These are phyloP conservation scores for Columba guinea DNA, from an alignment of 2,797 vertebrate species.

Conservation along the genomic window DNA sequence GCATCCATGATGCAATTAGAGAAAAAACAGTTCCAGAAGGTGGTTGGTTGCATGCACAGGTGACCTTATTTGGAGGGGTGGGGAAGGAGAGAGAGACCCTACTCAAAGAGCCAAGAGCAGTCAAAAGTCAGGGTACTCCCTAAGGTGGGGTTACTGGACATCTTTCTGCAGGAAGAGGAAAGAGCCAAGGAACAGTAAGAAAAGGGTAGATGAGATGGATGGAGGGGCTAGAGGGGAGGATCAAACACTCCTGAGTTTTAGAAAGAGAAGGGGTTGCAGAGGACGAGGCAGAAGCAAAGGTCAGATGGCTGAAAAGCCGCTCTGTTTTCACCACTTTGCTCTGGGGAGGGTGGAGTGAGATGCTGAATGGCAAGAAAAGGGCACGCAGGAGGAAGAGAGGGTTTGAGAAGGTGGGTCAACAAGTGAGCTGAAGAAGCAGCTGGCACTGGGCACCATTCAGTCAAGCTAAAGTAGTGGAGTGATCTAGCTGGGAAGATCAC, in stretches of 20 bases:
- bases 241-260: neutral
- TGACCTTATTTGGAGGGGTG: neutral
- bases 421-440: neutral
- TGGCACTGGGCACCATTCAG: neutral
- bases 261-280: neutral
- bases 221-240: neutral
- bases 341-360: neutral
- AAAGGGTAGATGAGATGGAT: neutral
- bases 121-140: neutral
- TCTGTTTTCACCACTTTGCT: neutral
- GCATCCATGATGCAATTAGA: neutral
- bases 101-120: neutral
- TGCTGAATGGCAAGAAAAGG: neutral
- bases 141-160: neutral
- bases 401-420: neutral
- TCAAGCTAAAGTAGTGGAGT: neutral
- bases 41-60: neutral
- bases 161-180: neutral
- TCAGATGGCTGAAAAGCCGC: neutral
- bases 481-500: neutral
- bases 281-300: neutral
- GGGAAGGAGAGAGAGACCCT: neutral
- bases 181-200: neutral
- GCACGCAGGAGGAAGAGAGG: neutral
- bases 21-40: neutral